phyloP scores from a whole-genome alignment of 2,113 vertebrate species.

The Marcusenius ussheri region DNA sequence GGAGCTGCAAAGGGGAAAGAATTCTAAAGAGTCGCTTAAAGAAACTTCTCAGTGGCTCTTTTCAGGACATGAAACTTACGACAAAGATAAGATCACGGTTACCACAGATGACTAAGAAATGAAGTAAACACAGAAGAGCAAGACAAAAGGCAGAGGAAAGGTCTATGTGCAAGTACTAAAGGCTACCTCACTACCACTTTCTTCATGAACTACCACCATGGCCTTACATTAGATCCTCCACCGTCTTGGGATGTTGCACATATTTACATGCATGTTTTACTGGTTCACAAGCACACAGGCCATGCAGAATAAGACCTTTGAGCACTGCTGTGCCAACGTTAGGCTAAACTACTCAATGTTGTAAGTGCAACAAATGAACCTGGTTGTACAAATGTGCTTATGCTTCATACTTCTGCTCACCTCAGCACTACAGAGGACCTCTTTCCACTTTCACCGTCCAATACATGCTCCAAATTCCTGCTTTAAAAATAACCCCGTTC shows the following conservation, averaged over 20 bases:
- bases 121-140: not conserved
- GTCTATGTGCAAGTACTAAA: not conserved
- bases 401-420: constrained; percentile 43
- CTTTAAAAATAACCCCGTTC: constrained; percentile 58
- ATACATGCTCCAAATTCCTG: constrained; percentile 41
- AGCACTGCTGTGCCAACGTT: not conserved
- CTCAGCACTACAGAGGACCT: constrained; percentile 20
- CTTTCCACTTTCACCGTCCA: constrained; percentile 31
- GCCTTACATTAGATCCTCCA: not conserved
- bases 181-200: not conserved
- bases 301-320: not conserved
- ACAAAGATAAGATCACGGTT: not conserved
- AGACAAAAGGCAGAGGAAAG: not conserved
- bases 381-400: not conserved
- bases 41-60: not conserved
- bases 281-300: not conserved
- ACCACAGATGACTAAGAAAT: not conserved
- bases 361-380: not conserved
- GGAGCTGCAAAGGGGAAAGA: not conserved
- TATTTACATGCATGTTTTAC: not conserved
- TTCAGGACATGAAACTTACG: not conserved
- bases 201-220: not conserved
- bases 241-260: not conserved
- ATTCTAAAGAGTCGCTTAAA: not conserved
- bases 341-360: not conserved